A percentile compares a stretch with the other conserved stretches of the same genome.
These are phyloP conservation scores for Heterodera filipjevi DNA, from an alignment of 2,888 invertebrate species.

Conservation along the genomic window DNA sequence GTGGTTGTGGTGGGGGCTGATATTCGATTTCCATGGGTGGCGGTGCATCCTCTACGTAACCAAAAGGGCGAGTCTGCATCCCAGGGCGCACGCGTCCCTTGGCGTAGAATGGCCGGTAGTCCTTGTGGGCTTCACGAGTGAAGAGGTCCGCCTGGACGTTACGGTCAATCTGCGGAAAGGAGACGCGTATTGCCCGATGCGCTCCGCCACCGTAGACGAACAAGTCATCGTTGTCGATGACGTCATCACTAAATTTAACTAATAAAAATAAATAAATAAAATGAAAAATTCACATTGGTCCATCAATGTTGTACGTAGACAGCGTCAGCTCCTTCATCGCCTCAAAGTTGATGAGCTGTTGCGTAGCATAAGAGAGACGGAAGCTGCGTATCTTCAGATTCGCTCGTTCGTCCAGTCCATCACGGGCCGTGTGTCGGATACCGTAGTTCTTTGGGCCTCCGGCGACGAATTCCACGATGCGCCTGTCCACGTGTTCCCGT, in stretches of 20 bases:
- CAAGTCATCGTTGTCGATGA: neutral
- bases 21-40: no score
- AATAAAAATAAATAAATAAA: neutral
- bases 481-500: constrained; percentile 7
- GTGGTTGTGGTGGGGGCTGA: no score
- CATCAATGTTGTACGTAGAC: neutral
- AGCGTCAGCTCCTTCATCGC: constrained; percentile 17
- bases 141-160: constrained; percentile 1
- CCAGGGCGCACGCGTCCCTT: constrained; percentile 14
- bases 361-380: constrained; percentile 24
- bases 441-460: constrained; percentile 36
- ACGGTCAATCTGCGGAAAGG: constrained; percentile 13
- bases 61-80: neutral
- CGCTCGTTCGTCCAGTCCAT: constrained; percentile 21
- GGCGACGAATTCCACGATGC: constrained; percentile 31
- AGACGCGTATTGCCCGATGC: neutral
- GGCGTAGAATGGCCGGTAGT: constrained; percentile 10
- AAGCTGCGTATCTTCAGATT: constrained; percentile 24
- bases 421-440: constrained; percentile 14
- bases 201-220: neutral
- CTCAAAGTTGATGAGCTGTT: constrained; percentile 21
- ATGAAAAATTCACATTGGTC: neutral
- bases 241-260: neutral
- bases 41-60: no score
- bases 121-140: constrained; percentile 11